Conservation (phyloP, 1,140 invertebrate genomes). For the Sipha flava region DNA sequence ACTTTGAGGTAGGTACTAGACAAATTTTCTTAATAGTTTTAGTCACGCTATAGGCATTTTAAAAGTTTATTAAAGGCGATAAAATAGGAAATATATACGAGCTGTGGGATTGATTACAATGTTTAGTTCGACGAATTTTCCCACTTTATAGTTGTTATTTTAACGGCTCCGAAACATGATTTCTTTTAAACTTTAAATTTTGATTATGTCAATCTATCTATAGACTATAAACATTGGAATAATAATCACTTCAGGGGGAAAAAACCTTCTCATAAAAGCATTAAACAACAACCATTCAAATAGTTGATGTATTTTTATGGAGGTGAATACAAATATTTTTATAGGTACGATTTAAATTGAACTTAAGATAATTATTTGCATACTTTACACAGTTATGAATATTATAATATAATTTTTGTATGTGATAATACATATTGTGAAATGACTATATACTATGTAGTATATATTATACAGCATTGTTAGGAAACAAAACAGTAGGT, state of each 20-base stretch:
- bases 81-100: background rate
- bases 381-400: too few relatives aligned
- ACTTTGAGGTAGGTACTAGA: background rate
- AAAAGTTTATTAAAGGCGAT: constrained; percentile 5
- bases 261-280: background rate
- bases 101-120: constrained; percentile 4
- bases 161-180: background rate
- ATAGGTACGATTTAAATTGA: too few relatives aligned
- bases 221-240: background rate
- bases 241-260: background rate
- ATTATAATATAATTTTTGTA: too few relatives aligned
- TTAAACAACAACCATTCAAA: background rate
- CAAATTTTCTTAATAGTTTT: background rate
- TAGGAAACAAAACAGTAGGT: too few relatives aligned
- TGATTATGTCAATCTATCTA: background rate
- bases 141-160: background rate
- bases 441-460: too few relatives aligned
- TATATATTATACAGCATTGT: too few relatives aligned
- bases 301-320: too few relatives aligned
- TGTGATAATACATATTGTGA: too few relatives aligned
- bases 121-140: constrained; percentile 2
- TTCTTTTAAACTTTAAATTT: background rate
- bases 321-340: too few relatives aligned
- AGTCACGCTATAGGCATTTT: constrained; percentile 23
- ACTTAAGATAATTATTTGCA: too few relatives aligned